A percentile compares a stretch with the other conserved stretches of the same genome.
Conservation (phyloP, 2,113 vertebrate genomes). For the Cygnus atratus region DNA sequence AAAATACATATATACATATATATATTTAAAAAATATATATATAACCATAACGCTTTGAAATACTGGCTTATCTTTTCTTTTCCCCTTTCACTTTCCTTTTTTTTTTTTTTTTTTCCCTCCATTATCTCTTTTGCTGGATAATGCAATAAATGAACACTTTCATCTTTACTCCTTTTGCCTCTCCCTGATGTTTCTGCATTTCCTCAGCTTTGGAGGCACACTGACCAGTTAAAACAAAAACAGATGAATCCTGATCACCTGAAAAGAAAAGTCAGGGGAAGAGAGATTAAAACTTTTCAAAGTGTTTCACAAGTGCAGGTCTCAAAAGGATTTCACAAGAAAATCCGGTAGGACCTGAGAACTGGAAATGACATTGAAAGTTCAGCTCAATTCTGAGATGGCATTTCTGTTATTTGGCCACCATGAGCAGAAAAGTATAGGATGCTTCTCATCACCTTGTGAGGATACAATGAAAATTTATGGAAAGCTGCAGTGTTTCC, state of each 20-base stretch:
- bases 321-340: background rate
- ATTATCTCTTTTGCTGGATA: background rate
- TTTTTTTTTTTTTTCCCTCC: background rate
- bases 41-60: background rate
- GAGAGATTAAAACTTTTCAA: background rate
- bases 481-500: background rate
- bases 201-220: background rate
- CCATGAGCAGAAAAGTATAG: background rate
- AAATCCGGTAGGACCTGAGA: background rate
- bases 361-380: background rate
- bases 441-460: background rate
- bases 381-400: accelerated
- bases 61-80: background rate
- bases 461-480: background rate
- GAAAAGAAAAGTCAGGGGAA: background rate
- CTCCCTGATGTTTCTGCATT: background rate
- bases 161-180: background rate
- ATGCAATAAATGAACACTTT: background rate
- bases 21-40: background rate
- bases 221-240: background rate
- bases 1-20: background rate
- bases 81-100: background rate
- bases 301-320: background rate
- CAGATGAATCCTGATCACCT: background rate
- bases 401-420: background rate